A percentile compares a stretch with the other conserved stretches of the same genome.
phyloP scores from a whole-genome alignment of 2,888 invertebrate genomes.

The Biston stratarius region DNA sequence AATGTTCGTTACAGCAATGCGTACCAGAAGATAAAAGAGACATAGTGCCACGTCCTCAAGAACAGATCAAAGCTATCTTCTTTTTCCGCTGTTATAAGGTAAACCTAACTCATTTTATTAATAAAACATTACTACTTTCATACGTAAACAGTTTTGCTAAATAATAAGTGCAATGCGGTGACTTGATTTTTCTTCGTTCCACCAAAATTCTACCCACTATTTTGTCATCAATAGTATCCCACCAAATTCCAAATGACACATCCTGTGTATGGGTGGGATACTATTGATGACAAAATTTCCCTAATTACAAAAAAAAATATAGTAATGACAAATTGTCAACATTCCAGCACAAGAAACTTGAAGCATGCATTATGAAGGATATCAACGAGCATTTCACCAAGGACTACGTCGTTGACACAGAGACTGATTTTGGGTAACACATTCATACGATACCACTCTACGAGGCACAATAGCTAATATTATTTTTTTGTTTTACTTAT shows the following conservation, averaged over 20 bases:
- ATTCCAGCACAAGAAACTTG: slow-evolving; percentile 88
- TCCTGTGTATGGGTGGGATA: too few relatives aligned
- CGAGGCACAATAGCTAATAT: background rate
- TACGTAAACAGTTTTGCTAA: too few relatives aligned
- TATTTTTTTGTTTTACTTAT: too few relatives aligned
- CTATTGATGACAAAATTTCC: too few relatives aligned
- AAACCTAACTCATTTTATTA: slow-evolving; percentile 41
- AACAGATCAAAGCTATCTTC: slow-evolving; percentile 89
- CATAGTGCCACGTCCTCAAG: slow-evolving; percentile 87
- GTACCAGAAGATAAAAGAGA: slow-evolving; percentile 89
- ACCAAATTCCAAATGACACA: too few relatives aligned
- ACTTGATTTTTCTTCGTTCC: too few relatives aligned
- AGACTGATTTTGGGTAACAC: slow-evolving; percentile 79
- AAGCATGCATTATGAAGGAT: slow-evolving; percentile 91
- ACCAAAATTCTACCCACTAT: too few relatives aligned
- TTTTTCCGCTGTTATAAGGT: slow-evolving; percentile 91
- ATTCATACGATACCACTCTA: background rate
- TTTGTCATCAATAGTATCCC: too few relatives aligned
- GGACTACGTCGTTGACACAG: slow-evolving; percentile 86
- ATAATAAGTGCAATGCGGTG: too few relatives aligned
- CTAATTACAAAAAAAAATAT: too few relatives aligned
- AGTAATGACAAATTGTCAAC: background rate
- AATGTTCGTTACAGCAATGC: slow-evolving; percentile 86
- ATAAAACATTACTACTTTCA: too few relatives aligned
- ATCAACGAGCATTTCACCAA: slow-evolving; percentile 88